Conservation (phyloP, 2,888 invertebrate genomes). For the Agapetus fuscipes region DNA sequence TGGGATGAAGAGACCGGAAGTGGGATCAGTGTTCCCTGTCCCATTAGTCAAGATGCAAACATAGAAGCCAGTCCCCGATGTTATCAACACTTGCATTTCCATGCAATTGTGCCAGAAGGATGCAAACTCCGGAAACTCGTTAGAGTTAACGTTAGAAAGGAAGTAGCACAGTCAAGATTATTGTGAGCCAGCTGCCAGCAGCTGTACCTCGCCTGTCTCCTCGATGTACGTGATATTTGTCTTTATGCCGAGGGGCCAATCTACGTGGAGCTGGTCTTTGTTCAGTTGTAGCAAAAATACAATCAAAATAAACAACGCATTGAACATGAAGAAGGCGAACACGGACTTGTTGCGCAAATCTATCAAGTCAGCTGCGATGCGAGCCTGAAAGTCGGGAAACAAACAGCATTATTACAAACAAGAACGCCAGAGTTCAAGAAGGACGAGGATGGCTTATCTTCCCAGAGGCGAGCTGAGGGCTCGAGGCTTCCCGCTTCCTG, state of each 20-base stretch:
- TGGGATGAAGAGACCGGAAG: slow-evolving; percentile 3
- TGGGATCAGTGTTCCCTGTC: slow-evolving; percentile 17
- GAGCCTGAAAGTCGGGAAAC: slow-evolving; percentile 54
- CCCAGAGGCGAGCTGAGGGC: background rate
- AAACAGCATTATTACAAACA: slow-evolving; percentile 21
- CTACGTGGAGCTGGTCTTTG: slow-evolving; percentile 95
- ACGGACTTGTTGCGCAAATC: slow-evolving; percentile 96
- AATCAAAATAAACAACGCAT: slow-evolving; percentile 97
- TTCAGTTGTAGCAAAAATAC: slow-evolving; percentile 98
- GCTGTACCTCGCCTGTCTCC: slow-evolving; percentile 82
- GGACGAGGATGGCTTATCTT: slow-evolving; percentile 40
- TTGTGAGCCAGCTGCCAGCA: slow-evolving; percentile 24
- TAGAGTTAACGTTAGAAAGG: slow-evolving; percentile 30
- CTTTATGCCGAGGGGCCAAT: slow-evolving; percentile 94
- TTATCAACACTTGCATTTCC: slow-evolving; percentile 27
- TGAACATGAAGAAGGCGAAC: slow-evolving; percentile 98
- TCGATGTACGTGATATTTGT: slow-evolving; percentile 91
- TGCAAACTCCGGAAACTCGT: slow-evolving; percentile 36
- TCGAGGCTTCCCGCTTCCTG: background rate
- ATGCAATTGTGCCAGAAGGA: slow-evolving; percentile 46
- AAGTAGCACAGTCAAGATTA: slow-evolving; percentile 15
- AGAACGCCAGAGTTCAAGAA: slow-evolving; percentile 44
- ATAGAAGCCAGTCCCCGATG: slow-evolving; percentile 18
- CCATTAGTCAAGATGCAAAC: slow-evolving; percentile 21
- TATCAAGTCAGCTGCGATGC: slow-evolving; percentile 82